Evolutionary conservation across 2,888 invertebrate genomes (phyloP), one percentile per base, ranked within the genome.

Genomic region (Euclidia mi): DNA sequence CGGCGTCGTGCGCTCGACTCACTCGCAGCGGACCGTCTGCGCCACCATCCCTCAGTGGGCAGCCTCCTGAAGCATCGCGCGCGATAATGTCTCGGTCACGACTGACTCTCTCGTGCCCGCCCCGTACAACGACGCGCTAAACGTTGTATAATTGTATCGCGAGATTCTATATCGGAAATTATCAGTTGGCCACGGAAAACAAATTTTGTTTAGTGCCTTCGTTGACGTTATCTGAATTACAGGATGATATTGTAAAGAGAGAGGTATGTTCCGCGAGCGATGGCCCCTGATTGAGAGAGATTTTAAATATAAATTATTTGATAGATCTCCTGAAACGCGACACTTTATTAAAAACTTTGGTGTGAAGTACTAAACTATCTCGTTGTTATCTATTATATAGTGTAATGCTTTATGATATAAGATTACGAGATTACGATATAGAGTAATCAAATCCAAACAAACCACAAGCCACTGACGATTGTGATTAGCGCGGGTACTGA

Each of bases 1-100:
- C 81, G 74, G 73, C 86, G 86, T 85, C 91, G 91, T 92, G 85
- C 87, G 85, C 85, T 85, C 87, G 87, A 56, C 71, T 83, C 83
- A 83, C 78, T 82, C 63, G 76, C 80, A 64, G 82, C 82, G 81
- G 79, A 78, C 67, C 79, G 84, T 90, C 79, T 90, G 91, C 82
- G 84, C 81, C 85, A 80, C 77, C 90, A 90, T 88, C 90, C 91
- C 90, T 86, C 88, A 81, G 72, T 64, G 75, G 73, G 79, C 76
- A 82, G 81, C 84, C 89, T 88, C 89, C 93, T 92, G 92, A 88
- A 91, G 92, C 94, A 90, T 89, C 92, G 90, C 87, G 78, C 89
- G 89, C 91, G 93, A 91, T 94, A 94, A 94, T 94, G 90, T 85
- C 88, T 84, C 91, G 85, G 82, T 94, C 94, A 94, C 94, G 94